Evolutionary conservation across 2,888 invertebrate species (phyloP).

Genomic region (Calephelis perditalis): DNA sequence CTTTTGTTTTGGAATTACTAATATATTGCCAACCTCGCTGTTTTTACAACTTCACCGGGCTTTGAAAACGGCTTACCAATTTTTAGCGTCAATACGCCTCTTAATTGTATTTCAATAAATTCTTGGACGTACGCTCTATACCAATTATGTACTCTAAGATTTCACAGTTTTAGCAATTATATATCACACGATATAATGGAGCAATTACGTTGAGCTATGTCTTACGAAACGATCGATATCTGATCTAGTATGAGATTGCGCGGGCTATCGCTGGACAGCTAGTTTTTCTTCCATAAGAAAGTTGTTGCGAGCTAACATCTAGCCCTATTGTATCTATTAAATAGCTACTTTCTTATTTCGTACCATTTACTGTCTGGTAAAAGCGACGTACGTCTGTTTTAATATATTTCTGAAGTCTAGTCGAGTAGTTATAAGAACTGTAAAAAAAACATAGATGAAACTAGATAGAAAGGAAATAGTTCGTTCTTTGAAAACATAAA

Average conservation of each 20-base stretch:
- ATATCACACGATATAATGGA: constrained; percentile 46
- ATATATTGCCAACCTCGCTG: too few relatives aligned
- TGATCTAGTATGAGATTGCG: constrained; percentile 47
- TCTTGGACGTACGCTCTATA: not conserved
- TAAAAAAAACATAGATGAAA: too few relatives aligned
- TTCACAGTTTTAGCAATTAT: constrained; percentile 36
- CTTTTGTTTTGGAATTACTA: too few relatives aligned
- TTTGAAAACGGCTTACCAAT: too few relatives aligned
- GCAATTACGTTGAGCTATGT: constrained; percentile 52
- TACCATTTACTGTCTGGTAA: constrained; percentile 69
- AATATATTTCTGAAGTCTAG: too few relatives aligned
- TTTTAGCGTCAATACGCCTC: too few relatives aligned
- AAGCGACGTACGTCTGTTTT: constrained; percentile 40
- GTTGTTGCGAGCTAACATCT: constrained; percentile 56
- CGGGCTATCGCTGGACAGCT: constrained; percentile 50
- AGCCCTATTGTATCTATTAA: constrained; percentile 77
- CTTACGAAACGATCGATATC: constrained; percentile 59
- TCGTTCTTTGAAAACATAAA: too few relatives aligned
- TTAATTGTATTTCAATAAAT: too few relatives aligned
- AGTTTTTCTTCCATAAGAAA: constrained; percentile 67
- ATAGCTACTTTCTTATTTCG: constrained; percentile 72
- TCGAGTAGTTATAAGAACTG: too few relatives aligned
- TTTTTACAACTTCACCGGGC: too few relatives aligned
- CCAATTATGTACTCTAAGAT: not conserved
- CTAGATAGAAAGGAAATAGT: too few relatives aligned